Evolutionary conservation across 2,888 invertebrate species (phyloP), one percentile per base, ranked within the genome.

Genomic region (Chrysolina americana): DNA sequence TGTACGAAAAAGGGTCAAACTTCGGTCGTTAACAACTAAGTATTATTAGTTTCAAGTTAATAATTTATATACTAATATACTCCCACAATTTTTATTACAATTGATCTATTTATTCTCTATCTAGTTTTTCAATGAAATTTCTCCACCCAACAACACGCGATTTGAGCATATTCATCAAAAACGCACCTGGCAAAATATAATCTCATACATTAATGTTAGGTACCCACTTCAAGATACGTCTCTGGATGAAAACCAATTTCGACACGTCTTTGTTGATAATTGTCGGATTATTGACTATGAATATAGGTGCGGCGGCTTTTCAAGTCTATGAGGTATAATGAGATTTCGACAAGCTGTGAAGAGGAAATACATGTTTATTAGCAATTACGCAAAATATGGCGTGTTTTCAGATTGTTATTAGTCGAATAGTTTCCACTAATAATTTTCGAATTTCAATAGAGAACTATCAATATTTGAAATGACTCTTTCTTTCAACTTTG

Each of bases 251-350:
- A 77, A 72, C 68, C 79, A 59, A 79, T 81, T 81, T 82, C 80
- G 79, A 81, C 79, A 81, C 82, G 77, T 82, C 80, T 79, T 77
- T 79, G 78, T 79, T 68, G 70, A 73, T 78, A 77, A 80, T 78
- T 78, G 78, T 77, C 68, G 36, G 62, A 72, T 72, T 72, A 72
- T 72, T 68, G 70, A 48, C 63, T 73, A 72, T 28, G 44, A 71
- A 65, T 65, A 63, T 69, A 69, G 70, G 62, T 62, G 74, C 74
- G 74, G 75, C 65, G 41, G 56, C 75, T 71, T 75, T 75, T 72
- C 65, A 71, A 65, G 59, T 71, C 68, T 17, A 65, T 8, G 68
- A 65, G 68, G 59, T 68, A 68, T 74, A 75, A 75, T 75, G 69
- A 41, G 71, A 69, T 71, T 65, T 71, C 71, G 71, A 75, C 75